Evolutionary conservation across 2,797 vertebrate genomes (phyloP), one percentile per base, ranked within the genome.

Genomic region (Halcyon badia): DNA sequence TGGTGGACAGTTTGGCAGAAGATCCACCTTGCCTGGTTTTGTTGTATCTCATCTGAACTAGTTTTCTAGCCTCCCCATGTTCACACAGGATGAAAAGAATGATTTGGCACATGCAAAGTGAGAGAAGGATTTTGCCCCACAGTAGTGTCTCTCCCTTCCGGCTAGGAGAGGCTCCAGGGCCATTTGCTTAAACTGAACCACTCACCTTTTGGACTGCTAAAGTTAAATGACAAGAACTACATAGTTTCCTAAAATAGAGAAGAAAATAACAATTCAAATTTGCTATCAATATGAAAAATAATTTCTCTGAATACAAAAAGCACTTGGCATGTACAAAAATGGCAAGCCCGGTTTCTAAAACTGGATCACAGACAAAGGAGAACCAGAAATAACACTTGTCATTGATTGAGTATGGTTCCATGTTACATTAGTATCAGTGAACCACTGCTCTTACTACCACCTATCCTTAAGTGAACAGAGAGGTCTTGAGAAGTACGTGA

Each of bases 1-100:
- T 35, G 22, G 60, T 62, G n/a, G 15, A 1, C 14, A 10, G 18
- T 66, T 87, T 4, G 20, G 20, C 5, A 1, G 1, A 5, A 60
- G n/a, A 52, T 41, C 12, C 46, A 18, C 26, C 6, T 22, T 83
- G 30, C 35, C 31, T 26, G 1, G 10, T 6, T 18, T 17, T 76
- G 30, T 31, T 75, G 10, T 17, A 6, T 22, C 56, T 26, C 5
- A 33, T 19, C 31, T 68, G 44, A 64, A 24, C 3, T 15, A 5
- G 6, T 57, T 75, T 78, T 79, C 22, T 52, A 33, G 5, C 51
- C 49, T 92, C 62, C 31, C 19, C 14, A 6, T 1, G 1, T 56
- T 5, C 1, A 2, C 13, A 9, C 2, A 42, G 49, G n/a, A 33
- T 52, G 16, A 54, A 75, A 56, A 61, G 42, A 80, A 25, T 8